phyloP scores from a whole-genome alignment of 53 echinoderm and acorn worm species.

The Glandiceps talaboti region DNA sequence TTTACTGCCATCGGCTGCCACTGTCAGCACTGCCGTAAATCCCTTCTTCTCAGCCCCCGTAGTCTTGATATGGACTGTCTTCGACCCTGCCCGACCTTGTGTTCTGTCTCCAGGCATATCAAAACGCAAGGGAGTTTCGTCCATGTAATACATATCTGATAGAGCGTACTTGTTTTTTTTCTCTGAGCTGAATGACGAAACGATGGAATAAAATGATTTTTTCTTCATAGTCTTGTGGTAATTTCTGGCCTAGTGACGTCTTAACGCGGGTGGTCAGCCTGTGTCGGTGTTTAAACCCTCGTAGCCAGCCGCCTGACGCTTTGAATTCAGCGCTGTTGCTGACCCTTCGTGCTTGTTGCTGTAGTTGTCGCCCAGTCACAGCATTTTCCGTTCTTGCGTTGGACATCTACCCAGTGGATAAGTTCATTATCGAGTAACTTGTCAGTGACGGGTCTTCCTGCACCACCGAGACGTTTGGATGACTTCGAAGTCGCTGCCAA shows the following conservation, averaged over 20 bases:
- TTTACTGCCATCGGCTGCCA: slow-evolving; percentile 20
- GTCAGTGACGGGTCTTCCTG: not conserved
- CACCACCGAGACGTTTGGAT: not conserved
- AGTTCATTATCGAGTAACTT: not conserved
- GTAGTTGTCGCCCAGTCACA: not conserved
- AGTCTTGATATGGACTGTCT: slow-evolving; percentile 13
- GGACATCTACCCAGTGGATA: not conserved
- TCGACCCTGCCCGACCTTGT: slow-evolving; percentile 4
- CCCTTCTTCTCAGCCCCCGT: slow-evolving; percentile 35
- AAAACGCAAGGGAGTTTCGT: not conserved
- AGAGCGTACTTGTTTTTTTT: not conserved
- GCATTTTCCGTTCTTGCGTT: not conserved
- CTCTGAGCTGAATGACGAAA: not conserved
- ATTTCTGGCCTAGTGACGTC: not conserved
- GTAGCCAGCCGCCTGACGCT: not conserved
- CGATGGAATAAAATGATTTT: not conserved
- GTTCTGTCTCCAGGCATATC: slow-evolving; percentile 25
- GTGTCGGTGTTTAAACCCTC: not conserved
- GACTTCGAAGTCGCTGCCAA: not conserved
- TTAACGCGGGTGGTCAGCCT: not conserved
- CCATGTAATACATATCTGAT: not conserved
- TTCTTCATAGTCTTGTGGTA: not conserved
- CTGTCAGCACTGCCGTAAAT: slow-evolving; percentile 19
- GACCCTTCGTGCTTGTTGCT: not conserved
- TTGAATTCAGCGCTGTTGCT: not conserved